phyloP scores from a whole-genome alignment of 2,888 invertebrate genomes.

The Tetheella fluctuosa region DNA sequence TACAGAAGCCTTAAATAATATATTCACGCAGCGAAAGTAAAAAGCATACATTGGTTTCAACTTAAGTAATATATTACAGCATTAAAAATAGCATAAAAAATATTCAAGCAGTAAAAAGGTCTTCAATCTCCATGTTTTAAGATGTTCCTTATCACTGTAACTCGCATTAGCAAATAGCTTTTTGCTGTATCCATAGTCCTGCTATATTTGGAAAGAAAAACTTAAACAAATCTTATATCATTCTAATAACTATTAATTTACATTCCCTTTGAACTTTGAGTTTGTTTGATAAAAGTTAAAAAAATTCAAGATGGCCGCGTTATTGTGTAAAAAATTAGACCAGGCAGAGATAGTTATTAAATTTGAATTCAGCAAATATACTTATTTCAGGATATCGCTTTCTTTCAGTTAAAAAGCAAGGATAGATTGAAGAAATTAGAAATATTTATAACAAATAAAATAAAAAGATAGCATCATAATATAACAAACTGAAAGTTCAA shows the following conservation, averaged over 20 bases:
- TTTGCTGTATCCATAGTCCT: neutral
- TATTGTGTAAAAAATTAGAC: neutral
- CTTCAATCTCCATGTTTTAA: neutral
- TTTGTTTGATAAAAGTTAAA: neutral
- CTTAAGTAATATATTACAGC: neutral
- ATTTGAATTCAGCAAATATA: neutral
- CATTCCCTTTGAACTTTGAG: neutral
- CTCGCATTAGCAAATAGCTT: neutral
- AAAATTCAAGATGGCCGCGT: neutral
- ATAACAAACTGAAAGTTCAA: slow-evolving; percentile 1
- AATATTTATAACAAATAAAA: neutral
- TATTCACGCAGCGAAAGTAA: neutral
- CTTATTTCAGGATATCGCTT: neutral
- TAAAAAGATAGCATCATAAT: neutral
- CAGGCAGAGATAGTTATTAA: neutral
- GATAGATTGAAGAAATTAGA: neutral
- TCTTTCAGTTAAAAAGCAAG: neutral
- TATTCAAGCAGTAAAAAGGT: neutral
- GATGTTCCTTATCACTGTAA: neutral
- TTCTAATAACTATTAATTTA: neutral
- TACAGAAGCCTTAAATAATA: neutral
- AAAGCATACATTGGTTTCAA: neutral
- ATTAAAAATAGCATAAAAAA: no score
- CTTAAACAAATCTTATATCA: neutral
- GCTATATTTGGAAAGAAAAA: slow-evolving; percentile 4